Conservation (phyloP, 2,113 vertebrate genomes). For the Murina feae region DNA sequence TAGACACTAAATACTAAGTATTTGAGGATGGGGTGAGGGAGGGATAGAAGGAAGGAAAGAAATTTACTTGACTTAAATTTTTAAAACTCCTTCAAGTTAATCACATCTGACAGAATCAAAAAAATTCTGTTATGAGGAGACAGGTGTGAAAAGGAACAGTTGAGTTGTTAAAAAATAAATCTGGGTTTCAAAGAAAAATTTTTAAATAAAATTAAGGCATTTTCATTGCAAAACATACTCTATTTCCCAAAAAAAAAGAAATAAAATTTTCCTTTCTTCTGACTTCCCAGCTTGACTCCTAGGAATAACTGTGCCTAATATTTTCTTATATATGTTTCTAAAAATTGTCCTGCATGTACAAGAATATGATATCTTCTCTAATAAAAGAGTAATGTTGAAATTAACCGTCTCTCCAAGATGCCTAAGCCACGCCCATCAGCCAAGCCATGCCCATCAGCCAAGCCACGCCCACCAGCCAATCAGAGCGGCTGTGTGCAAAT, state of each 20-base stretch:
- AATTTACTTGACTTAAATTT: not conserved
- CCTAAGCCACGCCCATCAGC: too few species aligned
- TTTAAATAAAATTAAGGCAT: not conserved
- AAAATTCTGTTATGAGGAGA: not conserved
- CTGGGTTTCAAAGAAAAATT: not conserved
- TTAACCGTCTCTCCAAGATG: too few species aligned
- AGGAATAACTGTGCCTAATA: not conserved
- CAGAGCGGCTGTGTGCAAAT: too few species aligned
- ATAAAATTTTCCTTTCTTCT: not conserved
- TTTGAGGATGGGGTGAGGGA: not conserved
- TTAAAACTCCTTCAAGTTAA: slow-evolving; percentile 17
- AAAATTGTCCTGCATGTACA: not conserved
- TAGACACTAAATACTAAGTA: not conserved
- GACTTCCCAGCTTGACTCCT: not conserved
- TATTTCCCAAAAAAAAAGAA: slow-evolving; percentile 33
- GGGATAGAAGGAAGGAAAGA: not conserved
- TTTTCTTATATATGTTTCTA: not conserved
- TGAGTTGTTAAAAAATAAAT: slow-evolving; percentile 12
- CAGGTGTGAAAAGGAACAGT: not conserved
- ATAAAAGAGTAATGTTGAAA: too few species aligned
- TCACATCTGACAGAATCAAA: not conserved
- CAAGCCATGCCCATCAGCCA: too few species aligned
- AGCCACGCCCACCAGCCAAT: too few species aligned
- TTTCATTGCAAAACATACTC: slow-evolving; percentile 5
- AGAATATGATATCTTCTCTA: too few species aligned